Evolutionary conservation across 2,113 vertebrate genomes (phyloP), one percentile per base, ranked within the genome.

Genomic region (Dolichallabes microphthalmus): DNA sequence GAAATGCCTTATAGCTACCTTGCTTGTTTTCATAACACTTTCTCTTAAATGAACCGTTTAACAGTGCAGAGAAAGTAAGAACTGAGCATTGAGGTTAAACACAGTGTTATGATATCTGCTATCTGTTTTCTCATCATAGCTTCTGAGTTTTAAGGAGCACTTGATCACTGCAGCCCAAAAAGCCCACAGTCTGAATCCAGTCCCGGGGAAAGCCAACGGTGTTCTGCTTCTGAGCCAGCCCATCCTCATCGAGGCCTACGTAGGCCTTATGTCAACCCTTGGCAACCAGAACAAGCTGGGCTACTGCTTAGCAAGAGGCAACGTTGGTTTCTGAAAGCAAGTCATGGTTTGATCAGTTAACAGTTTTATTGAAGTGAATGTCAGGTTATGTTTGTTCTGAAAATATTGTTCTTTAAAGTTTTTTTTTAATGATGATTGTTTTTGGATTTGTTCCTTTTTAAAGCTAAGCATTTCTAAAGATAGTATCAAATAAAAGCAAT

Each of bases 251-350:
- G 93, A 96, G 39, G 94, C 94, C 10, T 96, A 94, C n/a, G 92
- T 93, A 0, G 95, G 94, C 13, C 64, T 96, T 39, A 94, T 96
- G 95, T 94, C 94, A 30, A 94, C 94, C 84, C 90, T 95, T 2
- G 94, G 93, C 15, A 96, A 97, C 89, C 92, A 95, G 87, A 96
- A 96, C 92, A 96, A 94, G 79, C 92, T 95, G 86, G 95, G 94
- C 19, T 97, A 96, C 93, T 95, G 93, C 87, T 87, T 96, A 85
- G 95, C 95, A 25, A 92, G 92, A 77, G 96, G 95, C 75, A 96
- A 95, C 77, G 12, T 96, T 8, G 95, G 95, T 27, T 97, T 96
- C 92, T 97, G 89, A 92, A 91, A 17, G 39, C 14, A 63, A 55
- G 22, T 58, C 35, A 19, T 66, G 63, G 15, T 68, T 53, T 57